phyloP scores from a whole-genome alignment of 2,888 invertebrate genomes.

The Amorpha juglandis region DNA sequence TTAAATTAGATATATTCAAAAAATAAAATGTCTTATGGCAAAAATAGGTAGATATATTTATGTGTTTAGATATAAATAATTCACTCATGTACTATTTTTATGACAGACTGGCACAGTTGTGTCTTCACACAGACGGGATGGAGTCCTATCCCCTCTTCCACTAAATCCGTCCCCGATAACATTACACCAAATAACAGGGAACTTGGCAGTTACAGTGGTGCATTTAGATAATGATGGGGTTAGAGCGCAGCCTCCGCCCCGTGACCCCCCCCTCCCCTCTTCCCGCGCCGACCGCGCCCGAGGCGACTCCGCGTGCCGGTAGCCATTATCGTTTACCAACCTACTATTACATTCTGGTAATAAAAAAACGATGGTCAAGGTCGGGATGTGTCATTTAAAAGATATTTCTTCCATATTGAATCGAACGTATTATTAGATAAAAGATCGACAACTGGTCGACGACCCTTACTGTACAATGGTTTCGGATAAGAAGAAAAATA shows the following conservation, averaged over 20 bases:
- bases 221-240: constrained; percentile 65
- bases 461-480: too few relatives aligned
- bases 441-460: too few relatives aligned
- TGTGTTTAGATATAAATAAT: too few relatives aligned
- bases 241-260: constrained; percentile 45
- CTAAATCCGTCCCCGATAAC: constrained; percentile 9
- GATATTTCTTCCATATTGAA: neutral
- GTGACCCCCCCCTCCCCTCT: constrained; percentile 43
- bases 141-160: neutral
- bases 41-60: too few relatives aligned
- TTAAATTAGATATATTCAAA: too few relatives aligned
- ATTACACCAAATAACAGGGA: constrained; percentile 28
- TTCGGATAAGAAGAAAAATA: too few relatives aligned
- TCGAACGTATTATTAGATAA: neutral
- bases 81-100: neutral
- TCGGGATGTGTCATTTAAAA: neutral
- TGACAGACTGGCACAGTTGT: neutral
- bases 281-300: constrained; percentile 39
- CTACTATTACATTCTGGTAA: constrained; percentile 54
- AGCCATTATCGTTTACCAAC: constrained; percentile 68
- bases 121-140: neutral
- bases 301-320: constrained; percentile 53
- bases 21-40: too few relatives aligned
- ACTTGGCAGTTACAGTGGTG: constrained; percentile 32
- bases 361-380: constrained; percentile 22